These are phyloP conservation scores for Drosophila acutilabella DNA, from an alignment of 2,888 invertebrate species.

Conservation along the genomic window DNA sequence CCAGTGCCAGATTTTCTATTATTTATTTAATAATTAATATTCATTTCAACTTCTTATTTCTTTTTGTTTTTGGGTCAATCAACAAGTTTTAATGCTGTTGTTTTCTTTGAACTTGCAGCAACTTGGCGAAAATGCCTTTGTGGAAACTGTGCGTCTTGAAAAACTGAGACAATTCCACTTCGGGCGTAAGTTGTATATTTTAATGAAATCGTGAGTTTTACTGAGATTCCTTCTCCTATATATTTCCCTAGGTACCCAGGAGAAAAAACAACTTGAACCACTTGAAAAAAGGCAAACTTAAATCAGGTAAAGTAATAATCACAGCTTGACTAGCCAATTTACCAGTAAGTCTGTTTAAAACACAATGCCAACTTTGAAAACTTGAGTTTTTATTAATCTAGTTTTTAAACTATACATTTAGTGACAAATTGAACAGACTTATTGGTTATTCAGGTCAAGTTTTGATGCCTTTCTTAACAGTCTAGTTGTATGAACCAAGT, in stretches of 20 bases:
- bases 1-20: slow-evolving; percentile 28
- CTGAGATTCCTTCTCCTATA: slow-evolving; percentile 46
- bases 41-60: neutral
- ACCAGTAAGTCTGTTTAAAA: slow-evolving; percentile 15
- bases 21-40: neutral
- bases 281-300: slow-evolving; percentile 9
- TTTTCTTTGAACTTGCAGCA: slow-evolving; percentile 73
- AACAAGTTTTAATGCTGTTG: slow-evolving; percentile 47
- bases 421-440: slow-evolving; percentile 24
- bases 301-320: slow-evolving; percentile 47
- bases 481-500: slow-evolving; percentile 23
- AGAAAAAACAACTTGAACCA: slow-evolving; percentile 1
- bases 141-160: slow-evolving; percentile 55
- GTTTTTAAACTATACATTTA: neutral
- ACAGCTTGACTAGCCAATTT: slow-evolving; percentile 10
- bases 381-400: too few relatives aligned
- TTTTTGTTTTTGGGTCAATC: slow-evolving; percentile 4
- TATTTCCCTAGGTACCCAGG: slow-evolving; percentile 38
- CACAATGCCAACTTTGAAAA: neutral
- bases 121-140: slow-evolving; percentile 45
- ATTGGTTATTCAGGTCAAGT: slow-evolving; percentile 1
- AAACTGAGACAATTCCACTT: slow-evolving; percentile 58
- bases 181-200: slow-evolving; percentile 58
- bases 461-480: slow-evolving; percentile 1
- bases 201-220: slow-evolving; percentile 40